Evolutionary conservation across 2,888 invertebrate genomes (phyloP).

Genomic region (Trachelus troglodyta): DNA sequence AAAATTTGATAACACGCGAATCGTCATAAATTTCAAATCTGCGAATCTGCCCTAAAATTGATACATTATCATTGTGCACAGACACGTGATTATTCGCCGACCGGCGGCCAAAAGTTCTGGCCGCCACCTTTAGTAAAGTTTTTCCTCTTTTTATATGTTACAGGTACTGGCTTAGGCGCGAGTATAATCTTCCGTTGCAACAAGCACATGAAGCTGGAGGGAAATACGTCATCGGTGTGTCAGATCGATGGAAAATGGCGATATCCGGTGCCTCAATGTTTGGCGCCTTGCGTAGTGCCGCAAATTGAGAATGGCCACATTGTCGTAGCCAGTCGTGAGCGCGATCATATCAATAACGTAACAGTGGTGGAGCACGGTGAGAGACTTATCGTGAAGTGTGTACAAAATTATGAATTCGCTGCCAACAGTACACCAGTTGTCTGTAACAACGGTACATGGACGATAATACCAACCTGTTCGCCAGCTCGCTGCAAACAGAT

Average conservation of each 20-base stretch:
- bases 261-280: conserved; percentile 90
- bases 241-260: conserved; percentile 96
- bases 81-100: not conserved
- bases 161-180: conserved; percentile 89
- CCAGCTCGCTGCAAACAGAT: conserved; percentile 87
- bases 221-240: conserved; percentile 90
- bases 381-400: conserved; percentile 81
- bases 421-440: conserved; percentile 80
- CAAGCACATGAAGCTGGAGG: conserved; percentile 90
- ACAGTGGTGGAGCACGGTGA: conserved; percentile 79
- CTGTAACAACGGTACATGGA: conserved; percentile 97
- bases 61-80: not conserved
- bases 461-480: conserved; percentile 87
- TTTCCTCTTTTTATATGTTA: not conserved
- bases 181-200: conserved; percentile 94
- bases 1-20: not conserved
- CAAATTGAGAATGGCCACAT: conserved; percentile 84
- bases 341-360: conserved; percentile 61
- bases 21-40: not conserved
- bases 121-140: not conserved
- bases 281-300: conserved; percentile 95
- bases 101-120: conserved; percentile 3
- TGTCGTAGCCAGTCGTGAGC: conserved; percentile 69
- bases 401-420: conserved; percentile 86
- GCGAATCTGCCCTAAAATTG: not conserved